These are phyloP conservation scores for Pachyrhynchus sulphureomaculatus DNA, from an alignment of 1,140 invertebrate genomes.

Conservation along the genomic window DNA sequence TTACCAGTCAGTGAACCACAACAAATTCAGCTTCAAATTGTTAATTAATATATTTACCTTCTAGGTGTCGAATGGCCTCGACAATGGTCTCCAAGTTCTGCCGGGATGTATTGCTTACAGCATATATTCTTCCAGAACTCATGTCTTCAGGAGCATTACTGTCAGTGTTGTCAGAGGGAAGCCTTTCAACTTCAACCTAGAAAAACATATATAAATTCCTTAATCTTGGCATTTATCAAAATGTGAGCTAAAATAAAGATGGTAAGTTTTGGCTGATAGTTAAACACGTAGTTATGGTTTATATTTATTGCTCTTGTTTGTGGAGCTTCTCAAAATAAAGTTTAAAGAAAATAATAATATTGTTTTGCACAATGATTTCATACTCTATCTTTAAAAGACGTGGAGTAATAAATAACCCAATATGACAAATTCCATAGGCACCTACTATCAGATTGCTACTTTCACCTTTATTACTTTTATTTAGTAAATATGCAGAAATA, in stretches of 20 bases:
- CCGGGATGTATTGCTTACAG: constrained; percentile 75
- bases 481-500: too few relatives aligned
- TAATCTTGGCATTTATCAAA: background rate
- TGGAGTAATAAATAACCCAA: too few relatives aligned
- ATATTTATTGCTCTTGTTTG: background rate
- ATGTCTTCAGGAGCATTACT: constrained; percentile 56
- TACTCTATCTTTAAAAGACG: too few relatives aligned
- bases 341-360: background rate
- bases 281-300: too few relatives aligned
- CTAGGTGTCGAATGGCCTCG: constrained; percentile 93
- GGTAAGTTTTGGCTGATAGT: too few relatives aligned
- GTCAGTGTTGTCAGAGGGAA: constrained; percentile 57
- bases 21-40: too few relatives aligned
- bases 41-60: constrained; percentile 63
- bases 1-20: too few relatives aligned
- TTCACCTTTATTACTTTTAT: too few relatives aligned
- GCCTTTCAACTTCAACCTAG: constrained; percentile 72
- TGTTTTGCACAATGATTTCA: background rate
- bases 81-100: constrained; percentile 97
- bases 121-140: constrained; percentile 62
- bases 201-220: background rate
- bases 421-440: too few relatives aligned
- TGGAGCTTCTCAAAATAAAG: background rate
- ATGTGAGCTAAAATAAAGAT: too few relatives aligned
- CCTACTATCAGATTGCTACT: too few relatives aligned